These are phyloP conservation scores for Sebastes melanostomus DNA, from an alignment of 2,797 vertebrate genomes.

Conservation along the genomic window DNA sequence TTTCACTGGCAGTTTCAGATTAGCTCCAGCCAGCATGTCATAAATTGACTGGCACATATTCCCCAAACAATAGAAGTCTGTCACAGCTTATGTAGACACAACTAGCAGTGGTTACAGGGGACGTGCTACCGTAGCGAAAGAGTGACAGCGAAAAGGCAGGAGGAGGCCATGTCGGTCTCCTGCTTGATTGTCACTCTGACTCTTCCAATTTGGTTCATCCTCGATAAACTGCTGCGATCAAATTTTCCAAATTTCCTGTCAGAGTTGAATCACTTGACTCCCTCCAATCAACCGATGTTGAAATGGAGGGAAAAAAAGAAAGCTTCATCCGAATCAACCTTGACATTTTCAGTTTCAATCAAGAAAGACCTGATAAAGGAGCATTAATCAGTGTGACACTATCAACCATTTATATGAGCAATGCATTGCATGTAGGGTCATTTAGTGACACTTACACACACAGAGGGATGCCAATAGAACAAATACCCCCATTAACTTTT, in stretches of 20 bases:
- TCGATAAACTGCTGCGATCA: slow-evolving; percentile 13
- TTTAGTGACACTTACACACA: slow-evolving; percentile 3
- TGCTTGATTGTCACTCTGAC: slow-evolving; percentile 29
- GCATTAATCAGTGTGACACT: slow-evolving; percentile 7
- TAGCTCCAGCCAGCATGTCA: slow-evolving; percentile 24
- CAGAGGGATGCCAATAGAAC: neutral
- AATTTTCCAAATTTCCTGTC: slow-evolving; percentile 33
- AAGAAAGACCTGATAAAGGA: slow-evolving; percentile 6
- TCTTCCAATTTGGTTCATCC: slow-evolving; percentile 36
- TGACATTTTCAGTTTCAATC: slow-evolving; percentile 43
- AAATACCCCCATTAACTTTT: slow-evolving; percentile 26
- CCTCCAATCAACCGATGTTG: slow-evolving; percentile 15
- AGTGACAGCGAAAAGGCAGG: slow-evolving; percentile 27
- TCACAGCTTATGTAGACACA: slow-evolving; percentile 11
- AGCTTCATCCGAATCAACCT: slow-evolving; percentile 24
- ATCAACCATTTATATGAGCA: slow-evolving; percentile 10
- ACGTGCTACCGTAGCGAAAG: neutral
- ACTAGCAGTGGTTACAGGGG: neutral
- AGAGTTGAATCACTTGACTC: slow-evolving; percentile 29
- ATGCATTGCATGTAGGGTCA: slow-evolving; percentile 1
- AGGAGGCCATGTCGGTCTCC: neutral
- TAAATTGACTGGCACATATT: slow-evolving; percentile 42
- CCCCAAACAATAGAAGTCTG: slow-evolving; percentile 48
- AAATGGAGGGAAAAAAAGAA: slow-evolving; percentile 38
- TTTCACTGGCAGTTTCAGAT: slow-evolving; percentile 54